These are phyloP conservation scores for Ptychoptera contaminata DNA, from an alignment of 2,888 invertebrate species.

Conservation along the genomic window DNA sequence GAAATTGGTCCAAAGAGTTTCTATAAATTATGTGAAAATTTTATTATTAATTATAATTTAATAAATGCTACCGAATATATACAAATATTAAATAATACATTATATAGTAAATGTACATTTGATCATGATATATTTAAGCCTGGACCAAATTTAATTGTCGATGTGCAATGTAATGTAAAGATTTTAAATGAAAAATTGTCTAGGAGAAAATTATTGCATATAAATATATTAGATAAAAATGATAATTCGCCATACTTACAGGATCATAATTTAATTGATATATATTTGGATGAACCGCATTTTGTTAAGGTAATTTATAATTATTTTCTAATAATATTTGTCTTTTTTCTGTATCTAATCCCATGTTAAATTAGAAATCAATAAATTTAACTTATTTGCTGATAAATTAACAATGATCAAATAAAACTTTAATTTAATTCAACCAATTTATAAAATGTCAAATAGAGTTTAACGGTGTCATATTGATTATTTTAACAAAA, in stretches of 20 bases:
- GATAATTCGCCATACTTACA: constrained; percentile 73
- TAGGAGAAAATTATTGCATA: constrained; percentile 1
- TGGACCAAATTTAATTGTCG: constrained; percentile 22
- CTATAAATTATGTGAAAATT: constrained; percentile 33
- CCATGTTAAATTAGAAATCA: no score
- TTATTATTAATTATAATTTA: constrained; percentile 33
- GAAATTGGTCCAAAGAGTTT: constrained; percentile 29
- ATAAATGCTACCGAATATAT: constrained; percentile 32
- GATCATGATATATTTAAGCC: constrained; percentile 33
- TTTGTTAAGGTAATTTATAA: constrained; percentile 22
- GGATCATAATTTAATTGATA: constrained; percentile 26
- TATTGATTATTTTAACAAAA: no score
- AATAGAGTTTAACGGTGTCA: no score
- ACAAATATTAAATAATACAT: constrained; percentile 24
- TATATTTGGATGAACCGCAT: constrained; percentile 23
- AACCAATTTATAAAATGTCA: no score
- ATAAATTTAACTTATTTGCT: no score
- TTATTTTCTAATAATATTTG: not conserved
- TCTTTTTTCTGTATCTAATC: no score
- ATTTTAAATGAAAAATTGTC: constrained; percentile 9
- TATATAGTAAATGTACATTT: constrained; percentile 28
- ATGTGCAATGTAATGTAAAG: constrained; percentile 23
- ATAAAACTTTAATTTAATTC: no score
- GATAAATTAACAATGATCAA: no score
- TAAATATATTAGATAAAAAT: constrained; percentile 70